Conservation (phyloP, 2,888 invertebrate genomes). For the Mythimna pallens region DNA sequence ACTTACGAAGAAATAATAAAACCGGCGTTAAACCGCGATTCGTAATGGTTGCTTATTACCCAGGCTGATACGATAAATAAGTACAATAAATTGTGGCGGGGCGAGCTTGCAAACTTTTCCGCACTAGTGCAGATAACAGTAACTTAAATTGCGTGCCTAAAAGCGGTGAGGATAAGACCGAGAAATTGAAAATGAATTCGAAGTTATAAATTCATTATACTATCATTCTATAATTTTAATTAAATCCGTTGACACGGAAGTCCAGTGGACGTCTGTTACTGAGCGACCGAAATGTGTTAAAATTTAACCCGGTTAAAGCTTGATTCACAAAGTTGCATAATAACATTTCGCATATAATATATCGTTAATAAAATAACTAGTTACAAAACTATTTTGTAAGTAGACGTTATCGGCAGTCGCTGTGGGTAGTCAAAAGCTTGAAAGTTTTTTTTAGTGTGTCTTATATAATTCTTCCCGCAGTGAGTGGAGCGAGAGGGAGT, state of each 20-base stretch:
- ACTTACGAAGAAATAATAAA: too few species aligned
- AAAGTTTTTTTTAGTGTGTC: neutral
- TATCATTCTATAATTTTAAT: slow-evolving; percentile 16
- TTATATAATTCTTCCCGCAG: too few species aligned
- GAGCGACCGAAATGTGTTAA: slow-evolving; percentile 35
- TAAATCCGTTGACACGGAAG: slow-evolving; percentile 51
- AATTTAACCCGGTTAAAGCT: slow-evolving; percentile 53
- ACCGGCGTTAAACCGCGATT: too few species aligned
- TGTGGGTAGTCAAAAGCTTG: neutral
- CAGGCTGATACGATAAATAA: too few species aligned
- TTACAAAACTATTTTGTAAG: neutral
- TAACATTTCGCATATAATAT: slow-evolving; percentile 22
- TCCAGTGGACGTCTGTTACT: slow-evolving; percentile 13
- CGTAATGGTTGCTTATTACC: too few species aligned
- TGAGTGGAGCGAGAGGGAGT: too few species aligned
- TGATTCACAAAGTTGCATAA: slow-evolving; percentile 44
- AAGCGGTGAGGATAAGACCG: too few species aligned
- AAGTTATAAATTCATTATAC: slow-evolving; percentile 6
- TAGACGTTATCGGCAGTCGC: neutral
- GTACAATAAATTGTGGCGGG: too few species aligned
- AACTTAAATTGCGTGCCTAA: too few species aligned
- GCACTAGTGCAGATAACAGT: too few species aligned
- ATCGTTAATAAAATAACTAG: too few species aligned
- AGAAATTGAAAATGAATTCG: neutral
- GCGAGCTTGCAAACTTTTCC: too few species aligned